These are phyloP conservation scores for Paedocypris sp. DNA, from an alignment of 2,113 vertebrate genomes.

Conservation along the genomic window DNA sequence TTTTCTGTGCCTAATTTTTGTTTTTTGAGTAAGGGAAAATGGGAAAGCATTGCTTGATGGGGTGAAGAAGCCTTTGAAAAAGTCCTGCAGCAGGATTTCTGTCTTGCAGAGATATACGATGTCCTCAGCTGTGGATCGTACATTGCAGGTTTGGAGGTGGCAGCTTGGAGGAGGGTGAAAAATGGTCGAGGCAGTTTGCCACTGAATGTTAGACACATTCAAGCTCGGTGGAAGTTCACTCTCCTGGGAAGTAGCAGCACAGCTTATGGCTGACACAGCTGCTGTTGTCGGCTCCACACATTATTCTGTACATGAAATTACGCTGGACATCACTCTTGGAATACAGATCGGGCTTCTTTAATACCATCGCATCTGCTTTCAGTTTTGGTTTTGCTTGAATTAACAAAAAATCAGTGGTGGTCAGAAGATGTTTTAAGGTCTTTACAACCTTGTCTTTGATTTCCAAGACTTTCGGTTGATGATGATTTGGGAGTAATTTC, in stretches of 20 bases:
- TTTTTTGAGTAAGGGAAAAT: no score
- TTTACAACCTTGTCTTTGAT: no score
- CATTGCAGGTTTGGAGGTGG: background rate
- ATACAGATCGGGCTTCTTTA: no score
- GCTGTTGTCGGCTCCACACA: background rate
- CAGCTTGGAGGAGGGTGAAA: background rate
- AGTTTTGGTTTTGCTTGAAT: no score
- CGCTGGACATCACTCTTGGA: no score
- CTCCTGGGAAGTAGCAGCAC: background rate
- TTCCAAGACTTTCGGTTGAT: no score
- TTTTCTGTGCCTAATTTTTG: no score
- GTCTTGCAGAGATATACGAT: conserved; percentile 20
- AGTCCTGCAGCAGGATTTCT: conserved; percentile 4
- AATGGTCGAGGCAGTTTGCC: background rate
- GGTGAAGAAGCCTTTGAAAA: background rate
- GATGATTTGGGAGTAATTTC: no score
- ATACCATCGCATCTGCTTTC: no score
- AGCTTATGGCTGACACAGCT: background rate
- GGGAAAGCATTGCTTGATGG: background rate
- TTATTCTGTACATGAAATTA: background rate
- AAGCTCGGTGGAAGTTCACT: background rate
- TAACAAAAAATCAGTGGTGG: no score
- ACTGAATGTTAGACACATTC: background rate
- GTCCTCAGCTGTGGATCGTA: background rate
- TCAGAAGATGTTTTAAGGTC: no score